Percentiles rank a stretch among this genome's conserved stretches.
These are phyloP conservation scores for Eupelmus urozonus DNA, from an alignment of 2,888 invertebrate species.

Conservation along the genomic window DNA sequence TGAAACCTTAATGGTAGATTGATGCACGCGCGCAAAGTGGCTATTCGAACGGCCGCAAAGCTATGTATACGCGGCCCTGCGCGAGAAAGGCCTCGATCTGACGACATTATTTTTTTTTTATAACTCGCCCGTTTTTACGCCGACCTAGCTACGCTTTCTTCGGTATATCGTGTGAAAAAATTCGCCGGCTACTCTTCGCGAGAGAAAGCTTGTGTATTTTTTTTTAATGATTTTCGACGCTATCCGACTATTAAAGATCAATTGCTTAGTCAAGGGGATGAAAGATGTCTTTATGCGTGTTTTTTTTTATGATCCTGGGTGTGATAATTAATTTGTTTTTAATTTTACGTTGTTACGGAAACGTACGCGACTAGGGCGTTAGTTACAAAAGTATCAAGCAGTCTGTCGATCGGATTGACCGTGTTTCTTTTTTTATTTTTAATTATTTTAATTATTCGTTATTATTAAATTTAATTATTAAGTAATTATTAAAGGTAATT, in stretches of 20 bases:
- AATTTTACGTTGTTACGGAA: slow-evolving; percentile 13
- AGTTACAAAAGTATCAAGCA: slow-evolving; percentile 60
- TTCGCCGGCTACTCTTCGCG: slow-evolving; percentile 7
- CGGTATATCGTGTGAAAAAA: slow-evolving; percentile 17
- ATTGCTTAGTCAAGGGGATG: slow-evolving; percentile 44
- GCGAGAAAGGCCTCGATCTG: not conserved
- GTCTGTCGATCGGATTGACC: slow-evolving; percentile 55
- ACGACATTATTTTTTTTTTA: not conserved
- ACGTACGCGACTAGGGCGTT: slow-evolving; percentile 36
- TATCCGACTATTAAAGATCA: slow-evolving; percentile 35
- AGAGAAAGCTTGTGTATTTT: too few species aligned
- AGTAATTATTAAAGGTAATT: slow-evolving; percentile 29
- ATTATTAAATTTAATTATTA: slow-evolving; percentile 32
- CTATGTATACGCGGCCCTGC: not conserved
- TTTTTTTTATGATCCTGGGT: not conserved
- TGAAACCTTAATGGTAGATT: slow-evolving; percentile 15
- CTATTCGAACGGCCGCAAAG: not conserved
- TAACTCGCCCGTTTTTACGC: too few species aligned
- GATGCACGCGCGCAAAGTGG: slow-evolving; percentile 9
- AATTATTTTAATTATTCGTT: slow-evolving; percentile 33
- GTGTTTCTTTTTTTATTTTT: slow-evolving; percentile 34
- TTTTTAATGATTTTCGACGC: slow-evolving; percentile 16
- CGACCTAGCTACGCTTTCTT: not conserved
- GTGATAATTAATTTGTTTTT: not conserved
- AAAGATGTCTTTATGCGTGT: slow-evolving; percentile 2